phyloP scores from a whole-genome alignment of 2,113 vertebrate species.

The Himantopus leucocephalus region DNA sequence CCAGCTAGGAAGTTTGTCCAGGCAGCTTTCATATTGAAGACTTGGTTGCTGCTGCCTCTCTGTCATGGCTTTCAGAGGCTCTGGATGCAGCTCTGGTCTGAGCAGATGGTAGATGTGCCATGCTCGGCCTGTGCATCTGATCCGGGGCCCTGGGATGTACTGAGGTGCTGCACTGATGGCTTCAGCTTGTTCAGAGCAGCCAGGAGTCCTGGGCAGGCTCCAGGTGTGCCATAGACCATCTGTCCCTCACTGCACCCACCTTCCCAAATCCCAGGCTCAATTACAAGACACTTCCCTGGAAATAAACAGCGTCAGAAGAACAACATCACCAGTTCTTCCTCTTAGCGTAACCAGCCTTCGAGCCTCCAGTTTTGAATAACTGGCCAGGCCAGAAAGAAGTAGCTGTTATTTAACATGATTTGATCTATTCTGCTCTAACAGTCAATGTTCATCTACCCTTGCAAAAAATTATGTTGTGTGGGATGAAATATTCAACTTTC shows the following conservation, averaged over 20 bases:
- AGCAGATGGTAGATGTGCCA: background rate
- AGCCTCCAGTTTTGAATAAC: background rate
- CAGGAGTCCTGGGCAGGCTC: background rate
- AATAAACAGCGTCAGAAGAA: background rate
- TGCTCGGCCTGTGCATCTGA: background rate
- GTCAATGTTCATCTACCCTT: background rate
- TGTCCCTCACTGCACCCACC: background rate
- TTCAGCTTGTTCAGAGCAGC: rapidly evolving
- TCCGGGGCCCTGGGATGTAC: background rate
- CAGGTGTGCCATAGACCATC: background rate
- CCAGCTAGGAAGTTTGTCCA: background rate
- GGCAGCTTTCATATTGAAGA: background rate
- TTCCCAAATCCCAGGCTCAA: background rate
- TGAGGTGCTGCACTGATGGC: rapidly evolving
- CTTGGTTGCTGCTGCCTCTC: background rate
- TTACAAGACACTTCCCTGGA: background rate
- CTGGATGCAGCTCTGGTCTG: background rate
- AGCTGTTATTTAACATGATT: background rate
- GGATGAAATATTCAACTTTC: background rate
- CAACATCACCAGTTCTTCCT: background rate
- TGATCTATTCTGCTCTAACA: background rate
- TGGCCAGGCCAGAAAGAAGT: background rate
- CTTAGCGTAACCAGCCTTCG: background rate
- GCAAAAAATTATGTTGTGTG: background rate
- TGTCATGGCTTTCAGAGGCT: background rate